Evolutionary conservation across 2,797 vertebrate species (phyloP), one percentile per base, ranked within the genome.

Genomic region (Pelobates cultripes): DNA sequence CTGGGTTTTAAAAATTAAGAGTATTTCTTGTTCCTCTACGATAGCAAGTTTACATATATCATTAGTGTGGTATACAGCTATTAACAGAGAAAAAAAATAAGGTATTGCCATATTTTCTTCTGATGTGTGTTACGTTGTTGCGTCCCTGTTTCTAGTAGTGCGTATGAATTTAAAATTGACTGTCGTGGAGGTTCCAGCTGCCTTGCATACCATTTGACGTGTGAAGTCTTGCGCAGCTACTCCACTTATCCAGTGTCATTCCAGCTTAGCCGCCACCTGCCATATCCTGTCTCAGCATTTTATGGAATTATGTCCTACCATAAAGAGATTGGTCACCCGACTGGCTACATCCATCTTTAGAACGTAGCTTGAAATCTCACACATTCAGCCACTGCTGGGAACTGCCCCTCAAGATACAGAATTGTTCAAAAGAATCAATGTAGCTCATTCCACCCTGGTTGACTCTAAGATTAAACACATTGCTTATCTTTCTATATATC

Each of bases 211-310:
- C 55, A 14, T 43, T 42, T n/a, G 42, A 57, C 12, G 41, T 77
- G 42, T 45, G 53, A 78, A 70, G 53, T 28, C 28, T 43, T 43
- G 40, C 45, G 43, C 55, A 17, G 45, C 70, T 9, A 42, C 70
- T 15, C 40, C 43, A 42, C 42, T 41, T 61, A 73, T 53, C 47
- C 69, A 14, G 61, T 51, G 53, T 42, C 63, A 60, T 40, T 4
- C 60, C 15, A 7, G 42, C 4, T 13, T 73, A 12, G 14, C 55
- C 28, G 28, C 42, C 81, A 82, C 81, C 81, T 82, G 81, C 47
- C 63, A 17, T 40, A 4, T 68, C 70, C 45, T 28, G 47, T 77
- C 75, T 73, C 12, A 15, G 14, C 47, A 51, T 42, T 69, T 77
- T 13, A 43, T 17, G 7, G 45, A 8, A 41, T 71, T 71, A 47